Evolutionary conservation across 2,797 vertebrate genomes (phyloP).

Genomic region (Anguilla pacifica): DNA sequence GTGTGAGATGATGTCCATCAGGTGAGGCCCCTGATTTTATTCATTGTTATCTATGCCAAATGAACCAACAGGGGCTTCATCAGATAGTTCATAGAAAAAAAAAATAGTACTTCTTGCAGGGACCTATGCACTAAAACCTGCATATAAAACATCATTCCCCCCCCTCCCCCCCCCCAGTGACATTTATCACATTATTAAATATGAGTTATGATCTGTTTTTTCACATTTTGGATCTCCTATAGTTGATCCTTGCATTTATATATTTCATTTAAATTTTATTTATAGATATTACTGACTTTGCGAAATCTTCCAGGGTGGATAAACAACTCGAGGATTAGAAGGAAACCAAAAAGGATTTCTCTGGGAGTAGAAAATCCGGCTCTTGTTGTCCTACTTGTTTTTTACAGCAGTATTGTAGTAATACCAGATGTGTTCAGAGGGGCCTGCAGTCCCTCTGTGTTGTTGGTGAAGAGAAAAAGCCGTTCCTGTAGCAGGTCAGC

Average conservation of each 20-base stretch:
- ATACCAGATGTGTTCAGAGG: conserved; percentile 43
- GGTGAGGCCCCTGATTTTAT: conserved; percentile 45
- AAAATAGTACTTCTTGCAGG: conserved; percentile 2
- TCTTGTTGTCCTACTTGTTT: conserved; percentile 16
- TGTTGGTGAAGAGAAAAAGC: neutral
- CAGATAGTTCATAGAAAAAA: neutral
- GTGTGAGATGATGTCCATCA: conserved; percentile 54
- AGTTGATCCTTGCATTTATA: neutral
- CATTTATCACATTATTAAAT: neutral
- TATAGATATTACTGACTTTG: neutral
- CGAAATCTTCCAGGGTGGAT: conserved; percentile 12
- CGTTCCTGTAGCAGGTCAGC: conserved; percentile 13
- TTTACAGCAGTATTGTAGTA: conserved; percentile 36
- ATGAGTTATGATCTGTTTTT: neutral
- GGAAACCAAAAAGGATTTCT: conserved; percentile 33
- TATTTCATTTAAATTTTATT: neutral
- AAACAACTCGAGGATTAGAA: conserved; percentile 7
- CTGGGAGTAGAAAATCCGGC: conserved; percentile 7
- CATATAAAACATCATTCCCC: neutral
- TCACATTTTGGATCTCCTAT: neutral
- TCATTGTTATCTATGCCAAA: conserved; percentile 57
- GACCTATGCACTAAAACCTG: conserved; percentile 21
- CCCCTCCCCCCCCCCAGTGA: neutral
- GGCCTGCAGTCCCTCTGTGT: neutral
- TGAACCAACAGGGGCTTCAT: conserved; percentile 47